Evolutionary conservation across 1,140 invertebrate species (phyloP), one percentile per base, ranked within the genome.

Genomic region (Mizuhopecten yessoensis): DNA sequence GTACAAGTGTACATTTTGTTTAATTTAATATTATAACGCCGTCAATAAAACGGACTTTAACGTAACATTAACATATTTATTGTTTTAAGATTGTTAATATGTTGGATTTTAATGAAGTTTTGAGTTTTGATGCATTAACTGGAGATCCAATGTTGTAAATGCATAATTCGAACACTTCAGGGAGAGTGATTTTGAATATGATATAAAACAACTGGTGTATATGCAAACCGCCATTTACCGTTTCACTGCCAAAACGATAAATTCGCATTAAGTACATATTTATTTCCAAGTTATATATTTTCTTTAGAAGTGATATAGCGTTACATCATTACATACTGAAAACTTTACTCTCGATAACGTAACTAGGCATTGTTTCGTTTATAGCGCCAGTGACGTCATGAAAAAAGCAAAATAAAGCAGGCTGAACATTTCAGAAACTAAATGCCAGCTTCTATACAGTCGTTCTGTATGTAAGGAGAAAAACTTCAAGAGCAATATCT

Each of bases 371-470:
- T 75, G 57, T 75, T 75, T 75, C 29, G 57, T 75, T 75, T 75
- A 13, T 75, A 75, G 57, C n/a, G n/a, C 5, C 3, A 75, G 29
- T 75, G 57, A 75, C 57, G 57, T 75, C 57, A 75, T 49, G 20
- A 49, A 49, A 20, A n/a, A n/a, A n/a, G n/a, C n/a, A n/a, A n/a
- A n/a, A n/a, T n/a, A 75, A 75, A 75, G 57, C 57, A 75, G 57
- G 29, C 29, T 75, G 57, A 75, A 17, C 57, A 39, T 75, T 75
- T 75, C 57, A 3, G 5, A 29, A 75, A n/a, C 9, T 75, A 75
- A 75, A 75, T 75, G 57, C 57, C 57, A 29, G 11, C n/a, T 75
- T 75, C 5, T 75, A 75, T 29, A 75, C 57, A 29, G 5, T 11
- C n/a, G 57, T 17, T 11, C 57, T n/a, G n/a, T 75, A 75, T 75